A percentile compares a stretch with the other conserved stretches of the same genome.
Evolutionary conservation across 1,140 invertebrate genomes (phyloP).

Genomic region (Semibalanus balanoides): DNA sequence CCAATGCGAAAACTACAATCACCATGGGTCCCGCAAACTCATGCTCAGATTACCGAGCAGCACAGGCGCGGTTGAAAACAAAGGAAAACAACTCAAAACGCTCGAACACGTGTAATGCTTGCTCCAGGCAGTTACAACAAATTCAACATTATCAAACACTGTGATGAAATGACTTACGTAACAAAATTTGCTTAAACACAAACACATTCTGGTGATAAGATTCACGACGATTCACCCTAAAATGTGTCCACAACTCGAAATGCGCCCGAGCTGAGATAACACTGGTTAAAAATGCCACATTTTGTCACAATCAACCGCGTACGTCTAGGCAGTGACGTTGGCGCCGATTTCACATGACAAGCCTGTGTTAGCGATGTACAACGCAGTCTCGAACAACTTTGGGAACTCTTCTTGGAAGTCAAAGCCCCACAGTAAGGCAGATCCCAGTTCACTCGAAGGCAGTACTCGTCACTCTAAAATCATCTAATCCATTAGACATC

Average conservation of each 20-base stretch:
- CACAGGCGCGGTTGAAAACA: no score
- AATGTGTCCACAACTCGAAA: background rate
- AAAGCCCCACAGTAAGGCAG: background rate
- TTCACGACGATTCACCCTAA: background rate
- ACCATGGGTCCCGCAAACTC: no score
- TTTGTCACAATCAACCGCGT: no score
- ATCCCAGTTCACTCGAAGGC: background rate
- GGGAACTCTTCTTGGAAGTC: background rate
- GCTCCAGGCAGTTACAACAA: background rate
- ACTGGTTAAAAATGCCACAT: no score
- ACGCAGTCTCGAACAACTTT: background rate
- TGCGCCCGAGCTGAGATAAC: background rate
- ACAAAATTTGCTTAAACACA: background rate
- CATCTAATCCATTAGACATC: no score
- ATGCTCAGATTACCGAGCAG: no score
- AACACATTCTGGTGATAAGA: background rate
- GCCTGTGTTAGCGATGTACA: background rate
- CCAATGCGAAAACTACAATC: no score
- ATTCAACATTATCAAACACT: background rate
- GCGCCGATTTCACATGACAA: background rate
- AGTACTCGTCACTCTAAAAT: no score
- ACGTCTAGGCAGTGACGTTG: no score
- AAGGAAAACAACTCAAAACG: background rate
- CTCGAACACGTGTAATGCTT: background rate
- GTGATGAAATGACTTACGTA: background rate